A percentile compares a stretch with the other conserved stretches of the same genome.
These are phyloP conservation scores for Amblyraja radiata DNA, from an alignment of 2,797 vertebrate species.

Conservation along the genomic window DNA sequence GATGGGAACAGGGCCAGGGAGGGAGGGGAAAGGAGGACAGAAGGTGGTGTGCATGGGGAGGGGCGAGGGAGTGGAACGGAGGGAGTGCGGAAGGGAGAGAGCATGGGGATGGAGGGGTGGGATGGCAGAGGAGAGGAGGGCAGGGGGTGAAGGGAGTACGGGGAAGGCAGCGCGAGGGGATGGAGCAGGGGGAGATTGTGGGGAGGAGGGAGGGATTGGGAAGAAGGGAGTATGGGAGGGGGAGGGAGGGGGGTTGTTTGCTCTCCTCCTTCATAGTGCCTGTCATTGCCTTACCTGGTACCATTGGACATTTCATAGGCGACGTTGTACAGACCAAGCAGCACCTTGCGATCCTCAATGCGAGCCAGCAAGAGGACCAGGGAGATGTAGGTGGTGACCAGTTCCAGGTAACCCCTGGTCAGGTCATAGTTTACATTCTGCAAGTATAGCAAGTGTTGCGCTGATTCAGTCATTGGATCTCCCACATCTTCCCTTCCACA, in stretches of 20 bases:
- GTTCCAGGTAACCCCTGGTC: constrained; percentile 84
- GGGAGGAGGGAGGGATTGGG: not conserved
- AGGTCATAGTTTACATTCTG: constrained; percentile 82
- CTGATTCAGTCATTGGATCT: not conserved
- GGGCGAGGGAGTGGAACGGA: no score
- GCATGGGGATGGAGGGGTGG: no score
- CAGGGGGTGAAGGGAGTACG: not conserved
- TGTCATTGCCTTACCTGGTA: constrained; percentile 55
- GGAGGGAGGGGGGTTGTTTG: not conserved
- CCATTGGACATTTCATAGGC: constrained; percentile 84
- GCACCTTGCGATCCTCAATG: constrained; percentile 75
- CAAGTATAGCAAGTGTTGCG: constrained; percentile 41
- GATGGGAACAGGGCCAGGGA: no score
- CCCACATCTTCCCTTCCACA: not conserved
- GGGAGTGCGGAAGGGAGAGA: no score
- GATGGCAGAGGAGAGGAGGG: no score
- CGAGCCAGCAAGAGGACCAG: constrained; percentile 78
- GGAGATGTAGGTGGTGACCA: constrained; percentile 79
- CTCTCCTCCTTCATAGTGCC: no score
- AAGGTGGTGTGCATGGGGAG: no score
- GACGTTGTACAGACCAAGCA: constrained; percentile 83
- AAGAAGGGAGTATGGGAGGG: not conserved
- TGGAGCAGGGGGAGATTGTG: not conserved
- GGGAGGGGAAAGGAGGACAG: no score
- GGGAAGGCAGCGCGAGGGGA: not conserved